Conservation (phyloP, 2,888 invertebrate genomes). For the Sceliomorpha sp. region DNA sequence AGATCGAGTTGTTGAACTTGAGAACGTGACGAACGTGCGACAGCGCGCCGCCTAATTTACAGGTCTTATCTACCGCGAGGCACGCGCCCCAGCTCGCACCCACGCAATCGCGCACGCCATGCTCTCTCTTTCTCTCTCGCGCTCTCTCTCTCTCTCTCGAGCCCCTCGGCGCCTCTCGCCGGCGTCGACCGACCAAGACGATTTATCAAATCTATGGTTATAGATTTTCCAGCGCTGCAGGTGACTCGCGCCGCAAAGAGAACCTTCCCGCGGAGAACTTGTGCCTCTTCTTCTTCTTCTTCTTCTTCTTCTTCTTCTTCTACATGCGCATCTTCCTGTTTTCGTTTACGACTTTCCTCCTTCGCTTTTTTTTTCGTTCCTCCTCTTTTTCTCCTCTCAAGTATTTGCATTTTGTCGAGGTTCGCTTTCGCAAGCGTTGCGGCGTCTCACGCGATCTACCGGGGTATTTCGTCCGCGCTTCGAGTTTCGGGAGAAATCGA, state of each 20-base stretch:
- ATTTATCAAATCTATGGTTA: conserved; percentile 53
- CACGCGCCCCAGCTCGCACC: conserved; percentile 46
- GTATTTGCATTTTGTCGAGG: conserved; percentile 1
- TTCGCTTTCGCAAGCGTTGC: not conserved
- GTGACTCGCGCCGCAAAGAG: conserved; percentile 23
- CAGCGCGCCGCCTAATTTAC: conserved; percentile 47
- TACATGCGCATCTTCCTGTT: not conserved
- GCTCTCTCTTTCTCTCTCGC: too few species aligned
- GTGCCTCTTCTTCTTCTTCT: not conserved
- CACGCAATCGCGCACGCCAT: conserved; percentile 49
- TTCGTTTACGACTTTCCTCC: not conserved
- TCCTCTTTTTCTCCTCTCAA: not conserved
- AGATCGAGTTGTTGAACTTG: conserved; percentile 13
- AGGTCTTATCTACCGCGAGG: conserved; percentile 40
- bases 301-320: not conserved
- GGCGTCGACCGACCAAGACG: conserved; percentile 35
- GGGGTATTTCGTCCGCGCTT: not conserved
- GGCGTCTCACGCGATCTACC: conserved; percentile 7
- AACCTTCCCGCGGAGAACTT: conserved; percentile 5
- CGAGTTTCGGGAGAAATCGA: conserved; percentile 17
- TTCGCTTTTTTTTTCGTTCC: not conserved
- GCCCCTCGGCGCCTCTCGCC: conserved; percentile 32
- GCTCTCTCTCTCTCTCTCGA: too few species aligned
- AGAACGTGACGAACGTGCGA: conserved; percentile 19
- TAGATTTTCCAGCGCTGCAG: conserved; percentile 39